Base-by-base conservation (phyloP, 2,888 invertebrate species). In the Myopa tessellatipennis region DNA sequence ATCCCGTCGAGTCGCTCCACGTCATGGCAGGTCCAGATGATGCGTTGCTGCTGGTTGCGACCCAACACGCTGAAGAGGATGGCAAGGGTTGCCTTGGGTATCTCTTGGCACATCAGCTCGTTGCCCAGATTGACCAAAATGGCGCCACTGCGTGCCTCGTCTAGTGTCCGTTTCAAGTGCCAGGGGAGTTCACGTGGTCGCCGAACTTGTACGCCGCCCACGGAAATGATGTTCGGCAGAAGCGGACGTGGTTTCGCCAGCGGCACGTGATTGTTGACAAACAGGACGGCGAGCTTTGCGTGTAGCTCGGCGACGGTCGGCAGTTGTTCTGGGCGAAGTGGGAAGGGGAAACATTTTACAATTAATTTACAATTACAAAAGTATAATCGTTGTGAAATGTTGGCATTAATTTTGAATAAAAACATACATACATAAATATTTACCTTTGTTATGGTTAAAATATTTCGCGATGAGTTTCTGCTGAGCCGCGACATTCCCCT, bases 151-250 rank as follows among this genome's bases (percentile, higher is more conserved):
- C 87, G 84, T 4, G 90, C 86, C 71, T 88, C 88, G 72, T 90
- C 90, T n/a, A 90, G 80, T 74, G 89, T 90, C 12, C 88, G 85
- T 70, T 89, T 85, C 1, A 91, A 81, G 69, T 89, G 87, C 87
- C 89, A 86, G 26, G 88, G 86, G 67, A 89, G 80, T 16, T 85
- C 84, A 71, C 89, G 88, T 0, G 88, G 85, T 12, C 85, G 87
- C 8, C 88, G 87, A 45, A 92, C 89, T 78, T 92, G 92, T 14
- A 91, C 82, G 10, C 92, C 92, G 0, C 91, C 92, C 1, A 92
- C 90, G 61, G 91, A 90, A 5, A 92, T 85, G 12, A 91, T 86
- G 16, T 90, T 90, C 4, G 89, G 89, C 8, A 90, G 84, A 2
- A 87, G 81, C 0, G 91, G 90, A 38, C 89, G 87, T 0, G 90